These are phyloP conservation scores for Lucifuga dentata DNA, from an alignment of 2,113 vertebrate species.

Conservation along the genomic window DNA sequence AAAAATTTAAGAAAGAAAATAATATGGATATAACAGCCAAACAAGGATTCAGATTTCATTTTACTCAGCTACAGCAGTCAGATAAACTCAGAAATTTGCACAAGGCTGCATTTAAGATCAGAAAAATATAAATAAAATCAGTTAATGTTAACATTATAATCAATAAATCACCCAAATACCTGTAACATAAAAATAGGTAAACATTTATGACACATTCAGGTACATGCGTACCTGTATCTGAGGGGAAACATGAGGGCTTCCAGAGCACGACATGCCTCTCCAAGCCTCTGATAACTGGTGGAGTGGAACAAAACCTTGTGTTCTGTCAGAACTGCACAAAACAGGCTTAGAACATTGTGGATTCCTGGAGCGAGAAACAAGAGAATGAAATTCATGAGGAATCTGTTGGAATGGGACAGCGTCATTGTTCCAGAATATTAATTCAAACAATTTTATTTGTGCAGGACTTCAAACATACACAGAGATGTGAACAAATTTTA, in stretches of 20 bases:
- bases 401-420: conserved; percentile 45
- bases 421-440: conserved; percentile 43
- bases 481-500: conserved; percentile 37
- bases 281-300: conserved; percentile 96
- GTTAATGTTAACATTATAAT: no score
- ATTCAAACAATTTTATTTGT: conserved; percentile 48
- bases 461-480: conserved; percentile 18
- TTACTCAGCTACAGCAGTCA: no score
- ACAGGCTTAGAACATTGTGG: conserved; percentile 96
- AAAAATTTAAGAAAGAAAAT: no score
- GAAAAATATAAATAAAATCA: no score
- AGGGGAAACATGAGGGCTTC: conserved; percentile 98
- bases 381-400: conserved; percentile 46
- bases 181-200: no score
- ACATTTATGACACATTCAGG: conserved; percentile 23
- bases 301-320: conserved; percentile 99
- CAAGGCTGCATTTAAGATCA: no score
- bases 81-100: no score
- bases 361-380: conserved; percentile 86
- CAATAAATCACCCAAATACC: no score
- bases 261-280: conserved; percentile 93
- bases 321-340: conserved; percentile 97
- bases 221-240: conserved; percentile 93
- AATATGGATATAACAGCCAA: no score
- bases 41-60: no score